Conservation (phyloP, 2,888 invertebrate genomes). For the Luperina testacea region DNA sequence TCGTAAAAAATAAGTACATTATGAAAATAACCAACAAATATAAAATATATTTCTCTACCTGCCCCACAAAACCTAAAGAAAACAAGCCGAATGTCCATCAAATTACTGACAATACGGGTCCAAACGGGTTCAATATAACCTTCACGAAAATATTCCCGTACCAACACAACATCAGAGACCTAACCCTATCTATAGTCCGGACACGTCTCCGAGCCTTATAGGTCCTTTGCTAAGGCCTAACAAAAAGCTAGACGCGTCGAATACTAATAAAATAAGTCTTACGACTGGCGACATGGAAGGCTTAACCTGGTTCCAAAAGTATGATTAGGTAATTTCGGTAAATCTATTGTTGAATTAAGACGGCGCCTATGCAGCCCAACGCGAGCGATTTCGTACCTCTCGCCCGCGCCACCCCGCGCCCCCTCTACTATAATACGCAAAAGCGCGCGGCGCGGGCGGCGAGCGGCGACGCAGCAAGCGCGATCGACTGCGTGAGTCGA, state of each 20-base stretch:
- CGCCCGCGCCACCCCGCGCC: too few species aligned
- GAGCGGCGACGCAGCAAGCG: too few species aligned
- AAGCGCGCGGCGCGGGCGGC: too few species aligned
- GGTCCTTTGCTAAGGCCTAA: conserved; percentile 43
- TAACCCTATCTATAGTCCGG: conserved; percentile 38
- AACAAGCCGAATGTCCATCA: conserved; percentile 27
- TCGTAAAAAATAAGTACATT: not conserved
- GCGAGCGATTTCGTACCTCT: too few species aligned
- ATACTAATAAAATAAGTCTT: conserved; percentile 46
- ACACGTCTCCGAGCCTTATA: conserved; percentile 56
- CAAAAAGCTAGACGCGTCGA: conserved; percentile 35
- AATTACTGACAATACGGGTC: conserved; percentile 33
- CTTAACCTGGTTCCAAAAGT: not conserved
- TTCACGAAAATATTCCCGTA: conserved; percentile 3
- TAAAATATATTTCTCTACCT: conserved; percentile 16
- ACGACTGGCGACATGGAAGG: not conserved
- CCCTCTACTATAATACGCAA: too few species aligned
- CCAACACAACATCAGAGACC: conserved; percentile 21
- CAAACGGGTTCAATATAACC: conserved; percentile 20
- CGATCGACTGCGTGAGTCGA: too few species aligned
- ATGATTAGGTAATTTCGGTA: not conserved
- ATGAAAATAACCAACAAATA: not conserved
- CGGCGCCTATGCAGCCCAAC: too few species aligned
- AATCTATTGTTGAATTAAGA: not conserved
- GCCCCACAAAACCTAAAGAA: conserved; percentile 23